These are phyloP conservation scores for Etheostoma nigrum DNA, from an alignment of 2,797 vertebrate genomes.

Conservation along the genomic window DNA sequence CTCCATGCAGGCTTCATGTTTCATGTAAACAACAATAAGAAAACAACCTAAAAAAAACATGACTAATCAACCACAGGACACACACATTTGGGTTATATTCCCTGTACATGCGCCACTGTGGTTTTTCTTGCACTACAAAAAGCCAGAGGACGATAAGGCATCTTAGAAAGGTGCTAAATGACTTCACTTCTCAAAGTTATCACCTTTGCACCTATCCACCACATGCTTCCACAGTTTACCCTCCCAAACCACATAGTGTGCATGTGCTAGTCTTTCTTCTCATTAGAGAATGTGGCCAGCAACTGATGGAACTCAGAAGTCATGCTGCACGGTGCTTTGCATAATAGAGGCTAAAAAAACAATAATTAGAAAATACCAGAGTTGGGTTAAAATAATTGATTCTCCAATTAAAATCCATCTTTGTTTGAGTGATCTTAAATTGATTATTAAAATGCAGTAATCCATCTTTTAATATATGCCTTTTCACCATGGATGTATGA, in stretches of 20 bases:
- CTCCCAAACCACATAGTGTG: constrained; percentile 66
- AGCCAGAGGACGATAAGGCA: constrained; percentile 47
- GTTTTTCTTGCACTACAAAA: constrained; percentile 66
- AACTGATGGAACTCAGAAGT: background rate
- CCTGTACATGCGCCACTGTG: constrained; percentile 47
- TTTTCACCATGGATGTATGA: too few species aligned
- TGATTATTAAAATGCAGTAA: too few species aligned
- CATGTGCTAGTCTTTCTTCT: constrained; percentile 33
- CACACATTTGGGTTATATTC: constrained; percentile 14
- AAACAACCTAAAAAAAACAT: constrained; percentile 37
- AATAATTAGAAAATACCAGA: background rate
- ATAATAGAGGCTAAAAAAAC: background rate
- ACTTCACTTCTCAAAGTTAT: constrained; percentile 66
- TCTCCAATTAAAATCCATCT: too few species aligned
- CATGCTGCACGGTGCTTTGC: background rate
- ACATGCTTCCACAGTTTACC: constrained; percentile 60
- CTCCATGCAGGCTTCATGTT: background rate
- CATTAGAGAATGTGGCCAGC: background rate
- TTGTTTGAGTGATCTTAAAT: too few species aligned
- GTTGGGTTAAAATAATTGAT: too few species aligned
- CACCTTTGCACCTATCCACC: constrained; percentile 63
- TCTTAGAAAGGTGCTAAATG: constrained; percentile 74
- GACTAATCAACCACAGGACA: constrained; percentile 50
- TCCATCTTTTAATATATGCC: too few species aligned
- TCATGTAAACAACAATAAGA: constrained; percentile 29